These are phyloP conservation scores for Gadus macrocephalus DNA, from an alignment of 2,113 vertebrate species.

Conservation along the genomic window DNA sequence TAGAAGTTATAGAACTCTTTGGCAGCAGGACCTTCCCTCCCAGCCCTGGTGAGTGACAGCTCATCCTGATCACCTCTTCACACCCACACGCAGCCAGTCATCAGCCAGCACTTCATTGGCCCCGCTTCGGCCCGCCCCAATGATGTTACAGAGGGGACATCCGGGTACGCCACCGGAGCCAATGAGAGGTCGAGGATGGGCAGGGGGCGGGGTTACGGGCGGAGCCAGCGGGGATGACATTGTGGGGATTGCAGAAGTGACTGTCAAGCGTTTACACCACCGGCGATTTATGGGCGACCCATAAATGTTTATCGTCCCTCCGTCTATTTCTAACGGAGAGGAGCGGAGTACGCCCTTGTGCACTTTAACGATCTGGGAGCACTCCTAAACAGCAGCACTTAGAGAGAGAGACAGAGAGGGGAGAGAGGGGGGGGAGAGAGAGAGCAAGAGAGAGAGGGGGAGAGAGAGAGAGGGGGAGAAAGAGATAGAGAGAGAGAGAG, in stretches of 20 bases:
- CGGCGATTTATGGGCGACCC: slow-evolving; percentile 66
- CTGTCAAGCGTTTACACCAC: slow-evolving; percentile 68
- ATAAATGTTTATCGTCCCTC: slow-evolving; percentile 79
- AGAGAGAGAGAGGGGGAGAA: too few species aligned
- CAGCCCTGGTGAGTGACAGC: too few species aligned
- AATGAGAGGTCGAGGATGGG: slow-evolving; percentile 20
- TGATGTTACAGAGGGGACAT: slow-evolving; percentile 49
- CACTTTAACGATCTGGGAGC: slow-evolving; percentile 62
- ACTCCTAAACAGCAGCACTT: slow-evolving; percentile 49
- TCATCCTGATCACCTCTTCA: too few species aligned
- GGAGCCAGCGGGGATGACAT: slow-evolving; percentile 70
- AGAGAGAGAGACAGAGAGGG: slow-evolving; percentile 24
- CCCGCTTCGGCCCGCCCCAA: slow-evolving; percentile 10
- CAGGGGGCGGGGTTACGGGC: slow-evolving; percentile 61
- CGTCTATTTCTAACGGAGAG: slow-evolving; percentile 75
- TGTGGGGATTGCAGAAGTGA: slow-evolving; percentile 69
- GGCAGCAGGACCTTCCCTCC: too few species aligned
- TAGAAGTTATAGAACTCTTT: too few species aligned
- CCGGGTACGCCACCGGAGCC: slow-evolving; percentile 1
- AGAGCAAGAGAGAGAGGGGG: background rate
- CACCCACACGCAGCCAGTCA: too few species aligned
- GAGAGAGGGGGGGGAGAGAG: background rate
- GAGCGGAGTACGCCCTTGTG: slow-evolving; percentile 55
- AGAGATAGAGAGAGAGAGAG: too few species aligned
- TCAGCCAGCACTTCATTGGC: too few species aligned